Evolutionary conservation across 2,113 vertebrate genomes (phyloP).

Genomic region (Phodopus roborovskii): DNA sequence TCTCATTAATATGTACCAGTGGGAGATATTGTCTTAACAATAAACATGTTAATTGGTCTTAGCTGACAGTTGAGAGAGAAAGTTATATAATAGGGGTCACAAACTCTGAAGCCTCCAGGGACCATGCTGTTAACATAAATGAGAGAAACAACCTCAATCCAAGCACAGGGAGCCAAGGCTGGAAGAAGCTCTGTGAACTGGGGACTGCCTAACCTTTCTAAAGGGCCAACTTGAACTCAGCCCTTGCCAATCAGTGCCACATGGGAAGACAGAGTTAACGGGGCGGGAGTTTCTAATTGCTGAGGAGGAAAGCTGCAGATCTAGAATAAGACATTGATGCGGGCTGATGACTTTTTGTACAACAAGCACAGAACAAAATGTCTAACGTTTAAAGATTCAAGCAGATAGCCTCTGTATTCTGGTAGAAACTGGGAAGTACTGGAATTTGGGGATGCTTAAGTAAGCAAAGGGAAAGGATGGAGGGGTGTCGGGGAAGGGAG

Average conservation of each 20-base stretch:
- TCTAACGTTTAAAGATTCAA: not conserved
- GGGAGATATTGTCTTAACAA: slow-evolving; percentile 71
- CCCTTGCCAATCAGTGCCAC: not conserved
- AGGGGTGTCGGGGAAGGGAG: not conserved
- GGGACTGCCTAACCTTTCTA: slow-evolving; percentile 46
- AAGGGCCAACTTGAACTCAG: not conserved
- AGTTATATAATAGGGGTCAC: slow-evolving; percentile 70
- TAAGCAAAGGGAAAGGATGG: not conserved
- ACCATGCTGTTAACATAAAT: slow-evolving; percentile 46
- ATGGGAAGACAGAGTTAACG: not conserved
- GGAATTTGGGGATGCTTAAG: not conserved
- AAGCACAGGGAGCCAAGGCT: not conserved
- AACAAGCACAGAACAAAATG: not conserved
- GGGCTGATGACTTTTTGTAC: not conserved
- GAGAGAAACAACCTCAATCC: slow-evolving; percentile 49
- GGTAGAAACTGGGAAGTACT: not conserved
- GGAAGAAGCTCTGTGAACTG: slow-evolving; percentile 17
- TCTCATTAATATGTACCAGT: slow-evolving; percentile 68
- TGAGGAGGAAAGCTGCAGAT: slow-evolving; percentile 19
- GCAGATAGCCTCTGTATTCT: not conserved
- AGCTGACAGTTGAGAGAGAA: slow-evolving; percentile 69
- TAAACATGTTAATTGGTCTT: slow-evolving; percentile 75
- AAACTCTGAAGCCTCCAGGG: slow-evolving; percentile 34
- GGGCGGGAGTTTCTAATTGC: slow-evolving; percentile 27
- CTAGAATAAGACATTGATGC: not conserved